These are phyloP conservation scores for Neodiprion virginianus DNA, from an alignment of 1,140 invertebrate genomes.

Conservation along the genomic window DNA sequence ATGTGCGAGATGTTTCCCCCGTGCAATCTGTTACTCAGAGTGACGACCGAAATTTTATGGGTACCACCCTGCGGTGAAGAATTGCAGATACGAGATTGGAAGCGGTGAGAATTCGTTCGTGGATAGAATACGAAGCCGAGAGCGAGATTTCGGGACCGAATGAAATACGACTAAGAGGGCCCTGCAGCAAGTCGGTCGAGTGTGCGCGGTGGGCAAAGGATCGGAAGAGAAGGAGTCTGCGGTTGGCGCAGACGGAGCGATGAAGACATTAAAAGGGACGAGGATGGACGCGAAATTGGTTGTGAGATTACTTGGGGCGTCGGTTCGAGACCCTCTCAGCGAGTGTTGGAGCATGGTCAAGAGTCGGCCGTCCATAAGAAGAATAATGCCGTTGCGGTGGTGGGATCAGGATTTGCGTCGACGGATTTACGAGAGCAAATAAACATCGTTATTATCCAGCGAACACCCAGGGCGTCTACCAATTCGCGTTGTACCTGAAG, in stretches of 20 bases:
- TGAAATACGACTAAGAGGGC: no score
- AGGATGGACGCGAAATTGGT: constrained; percentile 44
- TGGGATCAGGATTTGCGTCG: not conserved
- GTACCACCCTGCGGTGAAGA: no score
- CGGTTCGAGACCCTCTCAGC: not conserved
- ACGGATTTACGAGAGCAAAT: not conserved
- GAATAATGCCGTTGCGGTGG: not conserved
- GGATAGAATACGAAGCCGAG: no score
- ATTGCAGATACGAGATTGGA: no score
- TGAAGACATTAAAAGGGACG: constrained; percentile 54
- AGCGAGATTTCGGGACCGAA: no score
- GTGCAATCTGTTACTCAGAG: no score
- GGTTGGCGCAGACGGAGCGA: constrained; percentile 39
- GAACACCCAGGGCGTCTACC: not conserved
- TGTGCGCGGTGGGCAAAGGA: not conserved
- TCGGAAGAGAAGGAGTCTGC: constrained; percentile 9
- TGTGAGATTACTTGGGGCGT: constrained; percentile 33
- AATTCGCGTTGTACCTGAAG: no score
- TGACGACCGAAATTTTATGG: no score
- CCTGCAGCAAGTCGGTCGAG: no score
- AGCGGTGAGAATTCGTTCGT: no score
- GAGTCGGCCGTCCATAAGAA: no score
- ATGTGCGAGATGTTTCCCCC: no score
- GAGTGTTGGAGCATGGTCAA: not conserved
- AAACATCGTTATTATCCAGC: not conserved